These are phyloP conservation scores for Characodon lateralis DNA, from an alignment of 2,797 vertebrate genomes.

Conservation along the genomic window DNA sequence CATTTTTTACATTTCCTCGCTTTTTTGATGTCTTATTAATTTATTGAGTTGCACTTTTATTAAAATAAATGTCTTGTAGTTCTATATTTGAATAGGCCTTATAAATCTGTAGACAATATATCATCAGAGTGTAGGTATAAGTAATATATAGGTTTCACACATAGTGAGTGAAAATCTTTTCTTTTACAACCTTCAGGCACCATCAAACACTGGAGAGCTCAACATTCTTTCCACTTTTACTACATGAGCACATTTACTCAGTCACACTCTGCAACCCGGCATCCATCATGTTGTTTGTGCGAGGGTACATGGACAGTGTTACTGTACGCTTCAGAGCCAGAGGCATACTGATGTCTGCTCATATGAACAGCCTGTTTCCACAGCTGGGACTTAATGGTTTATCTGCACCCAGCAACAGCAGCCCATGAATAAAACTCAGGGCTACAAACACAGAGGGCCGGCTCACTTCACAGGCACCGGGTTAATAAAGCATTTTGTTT, in stretches of 20 bases:
- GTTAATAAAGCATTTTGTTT: conserved; percentile 57
- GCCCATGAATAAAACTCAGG: conserved; percentile 54
- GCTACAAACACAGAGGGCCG: conserved; percentile 14
- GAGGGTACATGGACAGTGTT: conserved; percentile 57
- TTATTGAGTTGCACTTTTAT: neutral
- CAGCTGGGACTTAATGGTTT: conserved; percentile 45
- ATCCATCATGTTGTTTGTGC: conserved; percentile 38
- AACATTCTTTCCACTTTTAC: neutral
- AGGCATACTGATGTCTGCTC: conserved; percentile 57
- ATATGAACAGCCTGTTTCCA: conserved; percentile 53
- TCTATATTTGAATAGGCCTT: neutral
- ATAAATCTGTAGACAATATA: neutral
- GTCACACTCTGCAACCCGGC: conserved; percentile 13
- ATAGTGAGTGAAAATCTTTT: neutral
- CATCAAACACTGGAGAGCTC: neutral
- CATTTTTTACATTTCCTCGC: neutral
- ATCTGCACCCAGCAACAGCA: conserved; percentile 54
- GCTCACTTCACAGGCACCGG: neutral
- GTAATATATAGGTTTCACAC: neutral
- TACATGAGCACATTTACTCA: conserved; percentile 22
- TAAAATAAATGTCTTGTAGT: neutral
- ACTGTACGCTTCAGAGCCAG: conserved; percentile 41
- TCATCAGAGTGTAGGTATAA: no score
- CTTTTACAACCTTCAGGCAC: neutral
- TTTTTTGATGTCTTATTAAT: neutral